Evolutionary conservation across 2,797 vertebrate species (phyloP), one percentile per base, ranked within the genome.

Genomic region (Pseudotriccus pelzelni): DNA sequence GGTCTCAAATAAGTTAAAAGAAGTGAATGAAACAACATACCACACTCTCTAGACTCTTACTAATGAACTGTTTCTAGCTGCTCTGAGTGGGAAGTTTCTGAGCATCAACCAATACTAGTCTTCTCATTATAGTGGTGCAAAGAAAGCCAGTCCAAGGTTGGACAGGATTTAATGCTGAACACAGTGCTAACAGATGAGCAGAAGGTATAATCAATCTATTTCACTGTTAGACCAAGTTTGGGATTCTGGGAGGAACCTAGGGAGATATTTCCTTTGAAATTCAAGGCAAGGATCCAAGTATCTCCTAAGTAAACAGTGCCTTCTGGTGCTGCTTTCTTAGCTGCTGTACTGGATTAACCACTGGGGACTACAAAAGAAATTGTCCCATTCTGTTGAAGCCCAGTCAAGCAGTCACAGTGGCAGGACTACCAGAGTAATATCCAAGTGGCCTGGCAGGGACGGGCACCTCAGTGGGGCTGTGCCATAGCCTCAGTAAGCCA

Each of bases 21-120:
- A n/a, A 81, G 66, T 0, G 0, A 80, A 68, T 47, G 14, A 84
- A 78, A 64, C 13, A 39, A 47, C 1, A 0, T 47, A 34, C 22
- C 23, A 27, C 12, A 7, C 44, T 76, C 50, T 43, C 28, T 43
- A 56, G 43, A n/a, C 37, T 92, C 27, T 36, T 59, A 39, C 3
- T 30, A 69, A 58, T n/a, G 17, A 55, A 25, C 68, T 36, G n/a
- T 49, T 90, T 68, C 36, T 60, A 66, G 56, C 47, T 58, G 39
- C 60, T 66, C 0, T 21, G 56, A 69, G 34, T 44, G 36, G 43
- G 20, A 55, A 53, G 56, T 52, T n/a, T 64, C 41, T 43, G 37
- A 64, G 39, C 72, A n/a, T 32, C 32, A 84, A 14, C 32, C 8
- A 21, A 4, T 37, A 27, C 9, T 46, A 24, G 23, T 60, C 37